A percentile compares a stretch with the other conserved stretches of the same genome.
Conservation (phyloP, 37 sponge, comb jelly and placozoan genomes). For the Halichondria panicea region DNA sequence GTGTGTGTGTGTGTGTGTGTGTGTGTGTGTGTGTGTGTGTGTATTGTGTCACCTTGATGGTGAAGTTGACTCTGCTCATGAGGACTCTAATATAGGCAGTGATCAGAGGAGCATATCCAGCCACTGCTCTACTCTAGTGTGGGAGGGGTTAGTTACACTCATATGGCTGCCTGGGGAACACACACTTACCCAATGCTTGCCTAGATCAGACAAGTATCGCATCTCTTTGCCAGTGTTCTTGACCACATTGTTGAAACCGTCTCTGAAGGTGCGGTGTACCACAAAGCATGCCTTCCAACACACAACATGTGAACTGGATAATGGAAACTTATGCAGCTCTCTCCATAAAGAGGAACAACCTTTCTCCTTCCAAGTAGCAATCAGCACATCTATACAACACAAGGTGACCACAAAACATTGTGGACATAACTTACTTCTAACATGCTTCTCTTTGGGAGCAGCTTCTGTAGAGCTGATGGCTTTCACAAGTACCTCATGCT, state of each 20-base stretch:
- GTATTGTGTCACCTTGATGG: constrained; percentile 54
- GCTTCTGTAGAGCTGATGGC: constrained; percentile 65
- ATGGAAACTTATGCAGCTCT: constrained; percentile 45
- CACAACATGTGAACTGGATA: constrained; percentile 35
- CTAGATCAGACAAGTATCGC: constrained; percentile 43
- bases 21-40: not conserved
- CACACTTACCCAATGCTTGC: constrained; percentile 77
- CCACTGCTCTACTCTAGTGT: constrained; percentile 46
- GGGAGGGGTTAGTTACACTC: not conserved
- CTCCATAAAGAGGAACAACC: constrained; percentile 79
- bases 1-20: not conserved
- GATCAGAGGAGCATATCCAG: constrained; percentile 80
- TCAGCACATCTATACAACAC: constrained; percentile 74
- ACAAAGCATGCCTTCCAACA: constrained; percentile 91
- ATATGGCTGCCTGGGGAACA: not conserved
- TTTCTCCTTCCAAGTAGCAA: constrained; percentile 84
- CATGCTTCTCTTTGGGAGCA: constrained; percentile 88
- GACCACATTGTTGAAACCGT: constrained; percentile 59
- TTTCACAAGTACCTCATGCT: constrained; percentile 75
- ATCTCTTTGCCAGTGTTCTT: constrained; percentile 42
- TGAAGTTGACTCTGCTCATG: constrained; percentile 72
- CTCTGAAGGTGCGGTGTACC: constrained; percentile 76
- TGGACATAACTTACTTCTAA: constrained; percentile 62
- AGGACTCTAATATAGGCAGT: constrained; percentile 74
- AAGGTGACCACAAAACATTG: too few species aligned